Evolutionary conservation across 2,797 vertebrate genomes (phyloP), one percentile per base, ranked within the genome.

Genomic region (Decapterus maruadsi): DNA sequence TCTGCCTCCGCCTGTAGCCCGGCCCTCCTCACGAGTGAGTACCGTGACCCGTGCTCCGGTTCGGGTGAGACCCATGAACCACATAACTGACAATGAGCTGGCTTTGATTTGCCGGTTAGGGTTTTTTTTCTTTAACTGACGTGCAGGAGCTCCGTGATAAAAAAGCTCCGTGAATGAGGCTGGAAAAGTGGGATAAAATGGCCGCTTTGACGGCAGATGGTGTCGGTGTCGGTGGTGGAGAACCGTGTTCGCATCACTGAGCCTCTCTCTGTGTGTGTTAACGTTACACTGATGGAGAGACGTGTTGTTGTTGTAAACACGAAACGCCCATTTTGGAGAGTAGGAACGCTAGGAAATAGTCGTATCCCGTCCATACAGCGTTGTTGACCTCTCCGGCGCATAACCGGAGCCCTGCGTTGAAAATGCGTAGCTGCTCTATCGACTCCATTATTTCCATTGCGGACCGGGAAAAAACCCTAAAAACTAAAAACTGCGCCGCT

Each of bases 11-110:
- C 71, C 72, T 42, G 66, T 38, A 71, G 68, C 26, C 81, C 78
- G 85, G 80, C 64, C 80, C 74, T 74, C 56, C 60, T 65, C 55
- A 86, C 80, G 11, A 84, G 92, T 93, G 88, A 93, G 92, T 93
- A 92, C 75, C 42, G 8, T 22, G 1, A 53, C 38, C 38, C 10
- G 17, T 2, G 26, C 16, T 14, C 29, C 29, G 3, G 1, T 17
- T 1, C 9, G 14, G 11, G 2, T 3, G 9, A 50, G 0, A 19
- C n/a, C n/a, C 17, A 11, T 54, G 22, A 26, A 26, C 26, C 26
- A 22, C 6, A 6, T 10, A 10, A 40, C 5, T 29, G 53, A 58
- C 54, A 57, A 10, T n/a, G 54, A 48, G 31, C 50, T 31, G 69
- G 26, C 43, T 53, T 1, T 69, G 63, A 34, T 68, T 42, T 20